These are phyloP conservation scores for Metopia argyrocephala DNA, from an alignment of 2,888 invertebrate species.

Conservation along the genomic window DNA sequence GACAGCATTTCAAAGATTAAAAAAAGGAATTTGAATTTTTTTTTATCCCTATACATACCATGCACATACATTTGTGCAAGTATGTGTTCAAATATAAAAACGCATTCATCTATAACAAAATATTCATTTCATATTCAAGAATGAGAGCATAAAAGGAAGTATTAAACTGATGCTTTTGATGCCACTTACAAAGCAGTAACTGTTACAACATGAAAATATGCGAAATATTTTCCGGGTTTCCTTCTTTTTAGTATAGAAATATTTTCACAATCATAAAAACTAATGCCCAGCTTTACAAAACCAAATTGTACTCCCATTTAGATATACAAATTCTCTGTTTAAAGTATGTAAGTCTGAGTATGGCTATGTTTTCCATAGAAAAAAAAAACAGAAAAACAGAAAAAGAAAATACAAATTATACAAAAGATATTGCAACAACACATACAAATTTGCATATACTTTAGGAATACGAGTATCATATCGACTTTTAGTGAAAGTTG, in stretches of 20 bases:
- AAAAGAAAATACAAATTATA: too few relatives aligned
- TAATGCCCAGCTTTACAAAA: too few relatives aligned
- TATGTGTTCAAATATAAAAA: neutral
- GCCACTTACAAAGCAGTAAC: neutral
- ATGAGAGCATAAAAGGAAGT: neutral
- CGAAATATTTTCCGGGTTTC: constrained; percentile 57
- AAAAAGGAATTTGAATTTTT: too few relatives aligned
- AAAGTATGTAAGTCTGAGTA: neutral
- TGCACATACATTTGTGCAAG: constrained; percentile 3
- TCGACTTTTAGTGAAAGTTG: neutral
- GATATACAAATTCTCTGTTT: too few relatives aligned
- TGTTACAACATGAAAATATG: constrained; percentile 48
- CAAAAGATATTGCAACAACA: constrained; percentile 17
- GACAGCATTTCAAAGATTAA: constrained; percentile 50
- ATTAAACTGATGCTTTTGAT: neutral
- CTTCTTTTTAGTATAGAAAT: neutral
- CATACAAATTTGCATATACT: neutral
- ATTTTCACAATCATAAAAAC: neutral
- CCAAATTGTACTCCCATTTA: too few relatives aligned
- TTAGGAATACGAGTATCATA: neutral
- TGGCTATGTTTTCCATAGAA: constrained; percentile 23
- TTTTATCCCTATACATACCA: constrained; percentile 2
- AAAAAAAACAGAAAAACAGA: too few relatives aligned
- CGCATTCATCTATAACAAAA: neutral
- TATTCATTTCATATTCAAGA: constrained; percentile 21